Conservation (phyloP, 2,113 vertebrate species). For the Mobula hypostoma region DNA sequence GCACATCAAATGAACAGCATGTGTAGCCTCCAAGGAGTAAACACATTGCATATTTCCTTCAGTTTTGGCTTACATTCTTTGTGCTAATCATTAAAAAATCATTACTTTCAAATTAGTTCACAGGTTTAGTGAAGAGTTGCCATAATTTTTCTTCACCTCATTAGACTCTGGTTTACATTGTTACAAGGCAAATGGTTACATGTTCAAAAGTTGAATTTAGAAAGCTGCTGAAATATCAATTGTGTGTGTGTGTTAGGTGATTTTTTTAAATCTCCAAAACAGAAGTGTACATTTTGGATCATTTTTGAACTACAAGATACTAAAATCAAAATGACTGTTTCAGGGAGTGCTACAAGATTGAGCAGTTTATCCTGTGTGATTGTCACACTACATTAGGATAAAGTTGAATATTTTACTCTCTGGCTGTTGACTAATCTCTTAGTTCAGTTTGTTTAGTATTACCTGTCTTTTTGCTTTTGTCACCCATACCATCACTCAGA, state of each 20-base stretch:
- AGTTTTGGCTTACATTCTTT: constrained; percentile 21
- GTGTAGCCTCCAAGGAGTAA: neutral
- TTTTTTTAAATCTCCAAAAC: neutral
- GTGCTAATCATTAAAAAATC: constrained; percentile 9
- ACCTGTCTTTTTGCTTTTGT: neutral
- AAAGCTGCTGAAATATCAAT: neutral
- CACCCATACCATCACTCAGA: neutral
- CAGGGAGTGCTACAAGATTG: neutral
- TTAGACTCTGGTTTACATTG: neutral
- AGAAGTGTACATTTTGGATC: neutral
- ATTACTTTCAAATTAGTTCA: constrained; percentile 21
- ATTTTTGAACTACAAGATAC: neutral
- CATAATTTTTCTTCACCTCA: constrained; percentile 9
- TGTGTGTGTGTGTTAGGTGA: neutral
- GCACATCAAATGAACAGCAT: neutral
- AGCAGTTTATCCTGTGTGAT: too few species aligned
- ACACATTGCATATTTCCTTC: neutral
- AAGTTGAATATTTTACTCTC: neutral
- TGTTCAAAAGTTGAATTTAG: neutral
- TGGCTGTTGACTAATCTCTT: neutral
- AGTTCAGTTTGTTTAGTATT: neutral
- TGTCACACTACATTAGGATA: neutral
- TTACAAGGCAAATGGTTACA: neutral
- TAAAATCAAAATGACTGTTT: neutral
- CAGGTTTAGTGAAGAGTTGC: neutral